These are phyloP conservation scores for Campoplex capitator DNA, from an alignment of 2,888 invertebrate genomes.

Conservation along the genomic window DNA sequence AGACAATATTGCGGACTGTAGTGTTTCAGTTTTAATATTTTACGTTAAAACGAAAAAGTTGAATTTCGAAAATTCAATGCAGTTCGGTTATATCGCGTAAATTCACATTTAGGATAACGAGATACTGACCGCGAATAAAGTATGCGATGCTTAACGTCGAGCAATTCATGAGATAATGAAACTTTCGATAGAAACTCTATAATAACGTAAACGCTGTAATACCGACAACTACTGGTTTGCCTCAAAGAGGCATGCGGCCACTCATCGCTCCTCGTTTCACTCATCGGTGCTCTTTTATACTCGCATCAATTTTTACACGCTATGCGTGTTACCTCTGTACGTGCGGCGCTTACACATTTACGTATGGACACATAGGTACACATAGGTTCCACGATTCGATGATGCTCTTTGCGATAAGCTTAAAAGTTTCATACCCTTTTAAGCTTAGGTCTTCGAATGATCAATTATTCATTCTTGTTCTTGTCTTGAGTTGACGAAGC, in stretches of 20 bases:
- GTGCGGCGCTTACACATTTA: background rate
- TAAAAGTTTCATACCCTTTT: background rate
- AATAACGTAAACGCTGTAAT: background rate
- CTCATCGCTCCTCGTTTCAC: slow-evolving; percentile 2
- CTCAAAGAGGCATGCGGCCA: slow-evolving; percentile 7
- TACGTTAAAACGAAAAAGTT: background rate
- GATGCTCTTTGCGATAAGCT: background rate
- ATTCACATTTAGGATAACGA: background rate
- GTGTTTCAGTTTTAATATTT: background rate
- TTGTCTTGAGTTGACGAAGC: background rate
- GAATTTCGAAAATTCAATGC: background rate
- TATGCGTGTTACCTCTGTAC: background rate
- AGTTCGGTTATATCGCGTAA: background rate
- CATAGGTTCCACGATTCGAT: background rate
- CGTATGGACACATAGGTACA: background rate
- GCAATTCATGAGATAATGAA: slow-evolving; percentile 37
- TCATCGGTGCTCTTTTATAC: background rate
- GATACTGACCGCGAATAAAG: background rate
- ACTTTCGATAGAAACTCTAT: slow-evolving; percentile 5
- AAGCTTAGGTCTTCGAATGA: background rate
- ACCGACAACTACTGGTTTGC: slow-evolving; percentile 33
- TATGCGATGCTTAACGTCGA: background rate
- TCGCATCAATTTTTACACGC: slow-evolving; percentile 11
- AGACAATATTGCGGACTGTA: background rate
- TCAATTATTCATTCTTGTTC: background rate